Evolutionary conservation across 2,113 vertebrate genomes (phyloP).

Genomic region (Gallinago undulata): DNA sequence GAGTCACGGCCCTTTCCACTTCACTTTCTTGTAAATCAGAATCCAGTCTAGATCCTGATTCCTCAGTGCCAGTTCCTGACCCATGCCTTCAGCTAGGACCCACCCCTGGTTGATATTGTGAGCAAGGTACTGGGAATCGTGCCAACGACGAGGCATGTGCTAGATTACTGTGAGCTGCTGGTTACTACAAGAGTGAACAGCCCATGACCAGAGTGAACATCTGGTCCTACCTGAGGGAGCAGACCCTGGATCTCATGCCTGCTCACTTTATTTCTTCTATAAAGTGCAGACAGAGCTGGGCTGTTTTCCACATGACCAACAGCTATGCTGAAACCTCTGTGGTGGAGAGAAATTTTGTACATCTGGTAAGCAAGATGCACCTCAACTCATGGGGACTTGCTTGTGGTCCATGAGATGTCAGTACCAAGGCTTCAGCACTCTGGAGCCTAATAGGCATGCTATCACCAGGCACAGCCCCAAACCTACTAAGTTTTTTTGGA

Average conservation of each 20-base stretch:
- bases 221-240: background rate
- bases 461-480: background rate
- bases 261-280: background rate
- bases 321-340: background rate
- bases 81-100: background rate
- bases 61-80: background rate
- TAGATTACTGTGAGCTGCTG: background rate
- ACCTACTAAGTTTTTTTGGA: background rate
- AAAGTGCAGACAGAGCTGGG: background rate
- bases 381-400: no score
- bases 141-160: rapidly evolving
- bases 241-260: background rate
- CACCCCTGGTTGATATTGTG: no score
- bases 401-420: background rate
- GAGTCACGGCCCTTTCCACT: background rate
- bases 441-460: background rate
- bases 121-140: background rate
- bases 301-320: background rate
- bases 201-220: background rate
- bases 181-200: background rate
- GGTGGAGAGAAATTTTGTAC: background rate
- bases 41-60: background rate
- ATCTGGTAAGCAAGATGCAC: background rate
- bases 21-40: background rate
- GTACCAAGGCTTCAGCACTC: background rate